phyloP scores from a whole-genome alignment of 1,140 invertebrate genomes.

The Phymorhynchus buccinoides region DNA sequence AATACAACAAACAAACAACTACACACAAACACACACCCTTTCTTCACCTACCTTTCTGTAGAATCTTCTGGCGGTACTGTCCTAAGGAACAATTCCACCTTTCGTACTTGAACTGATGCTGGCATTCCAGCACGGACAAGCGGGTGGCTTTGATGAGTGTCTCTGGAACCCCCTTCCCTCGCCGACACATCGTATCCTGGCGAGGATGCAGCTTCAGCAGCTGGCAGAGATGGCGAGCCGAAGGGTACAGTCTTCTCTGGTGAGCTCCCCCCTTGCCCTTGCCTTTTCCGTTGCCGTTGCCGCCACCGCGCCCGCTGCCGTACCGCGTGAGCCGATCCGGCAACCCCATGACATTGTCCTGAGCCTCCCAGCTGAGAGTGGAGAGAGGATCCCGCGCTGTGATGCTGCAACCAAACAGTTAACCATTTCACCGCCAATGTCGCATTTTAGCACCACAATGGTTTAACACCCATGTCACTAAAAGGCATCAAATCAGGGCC shows the following conservation, averaged over 20 bases:
- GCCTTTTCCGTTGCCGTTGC: slow-evolving; percentile 49
- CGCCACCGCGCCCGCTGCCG: slow-evolving; percentile 17
- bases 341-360: slow-evolving; percentile 39
- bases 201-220: slow-evolving; percentile 61
- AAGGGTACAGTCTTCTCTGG: slow-evolving; percentile 22
- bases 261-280: slow-evolving; percentile 51
- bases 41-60: slow-evolving; percentile 55
- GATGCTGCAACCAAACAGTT: slow-evolving; percentile 35
- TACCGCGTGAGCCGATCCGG: background rate
- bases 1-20: background rate
- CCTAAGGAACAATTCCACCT: slow-evolving; percentile 72
- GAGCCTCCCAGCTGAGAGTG: slow-evolving; percentile 34
- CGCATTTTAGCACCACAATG: too few relatives aligned
- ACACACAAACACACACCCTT: background rate
- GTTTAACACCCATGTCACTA: too few relatives aligned
- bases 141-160: slow-evolving; percentile 57
- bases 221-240: slow-evolving; percentile 56
- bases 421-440: too few relatives aligned
- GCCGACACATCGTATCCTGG: slow-evolving; percentile 61
- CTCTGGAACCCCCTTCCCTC: slow-evolving; percentile 56
- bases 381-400: slow-evolving; percentile 44
- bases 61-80: slow-evolving; percentile 59
- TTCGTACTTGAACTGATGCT: slow-evolving; percentile 68
- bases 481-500: background rate
- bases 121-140: slow-evolving; percentile 69